A percentile compares a stretch with the other conserved stretches of the same genome.
phyloP scores from a whole-genome alignment of 2,113 vertebrate genomes.

The Sus scrofa region T2T-Sscrofa CM000830.6:125195501-125196000 shows the following conservation, averaged over 20 bases:
- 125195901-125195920: neutral
- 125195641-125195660: neutral
- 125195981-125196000: neutral
- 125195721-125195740: slow-evolving; percentile 18
- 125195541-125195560: neutral
- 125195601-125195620: neutral
- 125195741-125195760: neutral
- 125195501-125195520: neutral
- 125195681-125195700: slow-evolving; percentile 16
- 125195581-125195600: neutral
- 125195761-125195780: neutral
- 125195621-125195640: slow-evolving; percentile 51
- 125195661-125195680: neutral
- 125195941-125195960: neutral
- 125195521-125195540: neutral
- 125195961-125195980: neutral
- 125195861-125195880: neutral
- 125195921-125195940: neutral
- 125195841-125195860: neutral
- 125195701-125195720: neutral
- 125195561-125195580: neutral
- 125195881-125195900: neutral
- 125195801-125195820: neutral
- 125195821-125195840: neutral
- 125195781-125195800: neutral